These are phyloP conservation scores for Cydia strobilella DNA, from an alignment of 1,140 invertebrate genomes.

Conservation along the genomic window DNA sequence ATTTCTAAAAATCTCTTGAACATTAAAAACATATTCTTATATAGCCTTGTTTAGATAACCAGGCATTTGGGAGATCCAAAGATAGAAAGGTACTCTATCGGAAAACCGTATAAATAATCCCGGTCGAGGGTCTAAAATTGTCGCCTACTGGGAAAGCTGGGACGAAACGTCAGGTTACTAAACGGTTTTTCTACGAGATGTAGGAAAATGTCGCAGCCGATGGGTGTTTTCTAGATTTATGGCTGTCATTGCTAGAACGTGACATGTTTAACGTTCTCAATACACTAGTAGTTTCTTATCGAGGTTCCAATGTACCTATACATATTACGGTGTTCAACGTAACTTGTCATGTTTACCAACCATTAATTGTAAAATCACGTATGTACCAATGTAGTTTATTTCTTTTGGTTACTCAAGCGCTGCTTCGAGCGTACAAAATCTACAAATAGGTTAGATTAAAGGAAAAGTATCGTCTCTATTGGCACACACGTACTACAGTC, in stretches of 20 bases:
- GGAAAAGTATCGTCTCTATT: too few species aligned
- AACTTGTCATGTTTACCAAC: too few species aligned
- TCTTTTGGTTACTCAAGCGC: too few species aligned
- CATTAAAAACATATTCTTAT: not conserved
- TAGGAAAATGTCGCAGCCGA: not conserved
- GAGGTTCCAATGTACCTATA: too few species aligned
- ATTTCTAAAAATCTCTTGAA: too few species aligned
- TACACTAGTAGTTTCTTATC: too few species aligned
- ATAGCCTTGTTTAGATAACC: not conserved
- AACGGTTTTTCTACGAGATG: not conserved
- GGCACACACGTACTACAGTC: too few species aligned
- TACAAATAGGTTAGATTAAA: too few species aligned
- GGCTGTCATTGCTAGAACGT: not conserved
- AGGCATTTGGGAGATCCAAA: constrained; percentile 2
- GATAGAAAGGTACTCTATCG: constrained; percentile 17
- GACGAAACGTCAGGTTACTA: not conserved
- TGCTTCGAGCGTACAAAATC: too few species aligned
- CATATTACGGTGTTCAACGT: too few species aligned
- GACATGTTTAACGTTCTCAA: not conserved
- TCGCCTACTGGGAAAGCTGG: not conserved
- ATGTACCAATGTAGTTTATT: too few species aligned
- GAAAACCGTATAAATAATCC: constrained; percentile 7
- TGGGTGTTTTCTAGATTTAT: not conserved
- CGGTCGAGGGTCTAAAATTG: not conserved
- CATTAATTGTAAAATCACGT: too few species aligned